A percentile compares a stretch with the other conserved stretches of the same genome.
These are phyloP conservation scores for Himalopsyche anomala DNA, from an alignment of 2,888 invertebrate genomes.

Conservation along the genomic window DNA sequence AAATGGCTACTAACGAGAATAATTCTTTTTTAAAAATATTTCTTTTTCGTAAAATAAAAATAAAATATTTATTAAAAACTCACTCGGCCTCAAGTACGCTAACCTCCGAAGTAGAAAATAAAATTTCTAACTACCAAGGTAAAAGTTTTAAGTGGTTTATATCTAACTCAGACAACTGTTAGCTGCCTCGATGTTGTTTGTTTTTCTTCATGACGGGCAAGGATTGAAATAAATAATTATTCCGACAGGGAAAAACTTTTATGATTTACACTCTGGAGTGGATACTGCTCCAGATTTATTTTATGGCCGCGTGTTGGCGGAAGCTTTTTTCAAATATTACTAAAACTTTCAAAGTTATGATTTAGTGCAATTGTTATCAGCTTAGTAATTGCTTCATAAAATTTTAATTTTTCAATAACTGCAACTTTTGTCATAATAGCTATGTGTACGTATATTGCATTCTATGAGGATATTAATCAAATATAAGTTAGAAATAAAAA, in stretches of 20 bases:
- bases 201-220: constrained; percentile 39
- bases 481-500: too few species aligned
- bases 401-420: too few species aligned
- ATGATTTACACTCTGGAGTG: constrained; percentile 38
- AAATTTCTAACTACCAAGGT: constrained; percentile 61
- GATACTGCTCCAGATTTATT: constrained; percentile 37
- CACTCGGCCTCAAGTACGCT: constrained; percentile 54
- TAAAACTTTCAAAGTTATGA: too few species aligned
- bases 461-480: too few species aligned
- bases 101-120: constrained; percentile 63
- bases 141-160: constrained; percentile 65
- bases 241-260: constrained; percentile 32
- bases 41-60: not conserved
- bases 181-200: constrained; percentile 47
- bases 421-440: too few species aligned
- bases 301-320: constrained; percentile 4
- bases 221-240: constrained; percentile 54
- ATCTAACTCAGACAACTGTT: constrained; percentile 57
- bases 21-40: too few species aligned
- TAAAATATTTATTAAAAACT: not conserved
- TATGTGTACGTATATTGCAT: too few species aligned
- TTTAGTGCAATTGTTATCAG: too few species aligned
- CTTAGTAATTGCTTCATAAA: too few species aligned
- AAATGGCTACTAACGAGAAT: too few species aligned
- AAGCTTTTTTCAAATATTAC: not conserved